phyloP scores from a whole-genome alignment of 2,888 invertebrate genomes.

The Pterostichus niger region DNA sequence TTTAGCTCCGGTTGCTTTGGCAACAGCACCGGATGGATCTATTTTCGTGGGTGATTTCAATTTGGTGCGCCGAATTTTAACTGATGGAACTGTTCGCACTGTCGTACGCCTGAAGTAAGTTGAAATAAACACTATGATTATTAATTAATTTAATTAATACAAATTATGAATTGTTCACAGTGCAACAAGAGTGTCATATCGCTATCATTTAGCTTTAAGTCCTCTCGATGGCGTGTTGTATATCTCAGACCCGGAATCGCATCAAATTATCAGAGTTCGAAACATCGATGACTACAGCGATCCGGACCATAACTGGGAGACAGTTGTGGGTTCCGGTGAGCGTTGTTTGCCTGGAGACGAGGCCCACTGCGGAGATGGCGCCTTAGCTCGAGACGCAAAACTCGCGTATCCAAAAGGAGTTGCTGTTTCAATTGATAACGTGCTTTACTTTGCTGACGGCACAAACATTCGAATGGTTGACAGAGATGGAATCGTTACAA shows the following conservation, averaged over 20 bases:
- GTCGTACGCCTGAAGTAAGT: slow-evolving; percentile 90
- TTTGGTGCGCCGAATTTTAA: slow-evolving; percentile 91
- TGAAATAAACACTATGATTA: slow-evolving; percentile 40
- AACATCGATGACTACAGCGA: slow-evolving; percentile 90
- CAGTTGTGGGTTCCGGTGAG: slow-evolving; percentile 92
- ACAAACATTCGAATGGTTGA: slow-evolving; percentile 96
- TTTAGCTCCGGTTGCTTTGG: slow-evolving; percentile 94
- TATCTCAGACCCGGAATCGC: slow-evolving; percentile 97
- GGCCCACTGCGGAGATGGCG: slow-evolving; percentile 97
- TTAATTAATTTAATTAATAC: slow-evolving; percentile 70
- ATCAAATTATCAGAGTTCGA: slow-evolving; percentile 93
- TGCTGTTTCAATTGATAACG: slow-evolving; percentile 94
- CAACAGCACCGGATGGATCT: slow-evolving; percentile 94
- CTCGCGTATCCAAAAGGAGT: slow-evolving; percentile 98
- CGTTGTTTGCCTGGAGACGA: slow-evolving; percentile 94
- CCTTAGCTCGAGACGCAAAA: slow-evolving; percentile 94
- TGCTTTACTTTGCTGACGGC: slow-evolving; percentile 96
- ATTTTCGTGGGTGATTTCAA: slow-evolving; percentile 98
- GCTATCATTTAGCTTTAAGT: slow-evolving; percentile 97
- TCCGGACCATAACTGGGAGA: slow-evolving; percentile 96
- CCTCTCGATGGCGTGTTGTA: slow-evolving; percentile 96
- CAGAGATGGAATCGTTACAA: slow-evolving; percentile 93
- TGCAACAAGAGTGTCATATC: slow-evolving; percentile 95
- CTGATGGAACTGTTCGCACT: slow-evolving; percentile 90
- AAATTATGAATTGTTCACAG: slow-evolving; percentile 77